A percentile compares a stretch with the other conserved stretches of the same genome.
Conservation (phyloP, 37 sponge, comb jelly and placozoan species). For the Oscarella lobularis region DNA sequence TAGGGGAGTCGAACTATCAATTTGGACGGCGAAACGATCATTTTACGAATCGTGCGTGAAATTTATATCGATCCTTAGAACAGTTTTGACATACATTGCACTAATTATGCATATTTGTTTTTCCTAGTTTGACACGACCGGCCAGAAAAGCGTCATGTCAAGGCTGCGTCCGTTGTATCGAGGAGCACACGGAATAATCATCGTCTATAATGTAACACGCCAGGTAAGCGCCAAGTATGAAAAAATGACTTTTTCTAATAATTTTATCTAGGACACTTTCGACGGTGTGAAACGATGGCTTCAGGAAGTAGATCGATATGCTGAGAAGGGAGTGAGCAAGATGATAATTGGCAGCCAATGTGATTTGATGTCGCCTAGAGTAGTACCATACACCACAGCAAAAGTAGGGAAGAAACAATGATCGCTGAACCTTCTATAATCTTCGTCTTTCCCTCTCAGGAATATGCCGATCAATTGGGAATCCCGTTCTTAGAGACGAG, state of each 20-base stretch:
- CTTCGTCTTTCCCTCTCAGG: no score
- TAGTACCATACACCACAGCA: no score
- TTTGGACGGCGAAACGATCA: conserved; percentile 90
- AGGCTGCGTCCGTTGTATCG: background rate
- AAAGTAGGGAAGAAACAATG: no score
- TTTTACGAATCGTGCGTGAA: conserved; percentile 84
- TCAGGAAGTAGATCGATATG: conserved; percentile 98
- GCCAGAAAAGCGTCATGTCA: background rate
- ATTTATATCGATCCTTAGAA: no score
- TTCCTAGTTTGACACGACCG: background rate
- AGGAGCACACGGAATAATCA: conserved; percentile 7
- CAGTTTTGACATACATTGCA: no score
- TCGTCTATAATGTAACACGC: conserved; percentile 5
- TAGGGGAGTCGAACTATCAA: conserved; percentile 94
- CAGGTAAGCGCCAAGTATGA: no score
- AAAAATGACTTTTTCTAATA: no score
- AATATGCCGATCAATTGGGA: conserved; percentile 83
- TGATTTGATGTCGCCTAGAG: conserved; percentile 85
- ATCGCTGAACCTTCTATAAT: no score
- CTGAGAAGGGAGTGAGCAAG: conserved; percentile 83
- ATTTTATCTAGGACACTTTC: conserved; percentile 6
- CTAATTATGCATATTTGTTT: background rate
- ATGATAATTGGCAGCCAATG: conserved; percentile 95
- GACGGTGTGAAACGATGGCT: conserved; percentile 95
- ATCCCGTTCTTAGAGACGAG: conserved; percentile 95